Evolutionary conservation across 2,888 invertebrate species (phyloP).

Genomic region (Spilosoma lubricipeda): DNA sequence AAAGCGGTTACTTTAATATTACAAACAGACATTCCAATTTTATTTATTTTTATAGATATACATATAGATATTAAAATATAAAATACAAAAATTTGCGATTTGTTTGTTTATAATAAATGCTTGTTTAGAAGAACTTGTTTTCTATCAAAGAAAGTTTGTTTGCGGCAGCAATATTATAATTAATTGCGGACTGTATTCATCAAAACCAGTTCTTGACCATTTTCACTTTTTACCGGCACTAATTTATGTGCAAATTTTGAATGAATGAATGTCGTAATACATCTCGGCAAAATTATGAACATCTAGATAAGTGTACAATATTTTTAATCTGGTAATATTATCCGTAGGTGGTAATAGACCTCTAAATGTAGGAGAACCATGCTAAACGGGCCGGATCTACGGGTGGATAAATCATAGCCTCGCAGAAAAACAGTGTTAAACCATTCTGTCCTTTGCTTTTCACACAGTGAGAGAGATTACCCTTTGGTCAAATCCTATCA

Average conservation of each 20-base stretch:
- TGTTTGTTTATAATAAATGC: background rate
- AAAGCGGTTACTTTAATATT: no score
- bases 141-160: background rate
- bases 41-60: no score
- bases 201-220: background rate
- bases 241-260: background rate
- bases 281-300: background rate
- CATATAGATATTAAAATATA: no score
- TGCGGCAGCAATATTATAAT: background rate
- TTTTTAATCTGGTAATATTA: background rate
- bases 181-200: background rate
- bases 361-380: no score
- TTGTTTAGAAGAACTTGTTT: background rate
- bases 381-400: no score
- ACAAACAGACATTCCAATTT: no score
- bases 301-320: background rate
- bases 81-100: no score
- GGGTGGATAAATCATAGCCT: no score
- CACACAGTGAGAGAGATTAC: no score
- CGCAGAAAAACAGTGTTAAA: no score
- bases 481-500: no score
- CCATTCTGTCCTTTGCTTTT: no score
- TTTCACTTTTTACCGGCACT: constrained; percentile 1
- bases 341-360: background rate
- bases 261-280: background rate